Base-by-base conservation (phyloP, 2,113 vertebrate species). In the Fukomys damarensis region DNA sequence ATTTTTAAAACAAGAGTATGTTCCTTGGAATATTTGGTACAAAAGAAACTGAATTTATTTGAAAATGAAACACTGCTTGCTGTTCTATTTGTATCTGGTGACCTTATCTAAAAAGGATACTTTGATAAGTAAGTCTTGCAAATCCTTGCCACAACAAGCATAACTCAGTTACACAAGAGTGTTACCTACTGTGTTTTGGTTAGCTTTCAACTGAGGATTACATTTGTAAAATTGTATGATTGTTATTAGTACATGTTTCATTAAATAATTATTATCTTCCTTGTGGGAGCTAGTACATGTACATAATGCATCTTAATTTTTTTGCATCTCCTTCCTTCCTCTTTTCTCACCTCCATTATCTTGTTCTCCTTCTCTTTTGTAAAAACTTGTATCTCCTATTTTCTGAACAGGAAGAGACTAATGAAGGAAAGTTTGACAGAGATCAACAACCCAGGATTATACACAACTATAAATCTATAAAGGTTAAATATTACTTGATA, bases 351-450 rank as follows among this genome's bases (percentile, higher is more conserved):
- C 26, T 46, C 41, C 72, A 30, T 43, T 43, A 30, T 7, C 26
- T 76, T 76, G 5, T 4, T 46, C 41, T 76, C 43, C 26, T 76
- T 72, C 58, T 22, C 4, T 14, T 43, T 46, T 74, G 22, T 12
- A 26, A 43, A 76, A 46, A 46, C 24, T 46, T 46, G 5, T 46
- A 43, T 30, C 2, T 41, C 24, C 24, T 38, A 74, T 76, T 46
- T 76, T 76, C 41, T 76, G 72, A 93, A 91, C 38, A 93, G 41
- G 3, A 95, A 86, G 59, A 81, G 12, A 54, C 56, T 86, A 91
- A 91, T 86, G 74, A 93, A 56, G 35, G 46, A 86, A n/a, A 86
- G 80, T 95, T 93, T 65, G 92, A n/a, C 17, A 89, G 17, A 93
- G 66, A 79, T 81, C 85, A 91, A 38, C 90, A 72, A 61, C 17